These are phyloP conservation scores for Eupeodes luniger DNA, from an alignment of 2,888 invertebrate genomes.

Conservation along the genomic window DNA sequence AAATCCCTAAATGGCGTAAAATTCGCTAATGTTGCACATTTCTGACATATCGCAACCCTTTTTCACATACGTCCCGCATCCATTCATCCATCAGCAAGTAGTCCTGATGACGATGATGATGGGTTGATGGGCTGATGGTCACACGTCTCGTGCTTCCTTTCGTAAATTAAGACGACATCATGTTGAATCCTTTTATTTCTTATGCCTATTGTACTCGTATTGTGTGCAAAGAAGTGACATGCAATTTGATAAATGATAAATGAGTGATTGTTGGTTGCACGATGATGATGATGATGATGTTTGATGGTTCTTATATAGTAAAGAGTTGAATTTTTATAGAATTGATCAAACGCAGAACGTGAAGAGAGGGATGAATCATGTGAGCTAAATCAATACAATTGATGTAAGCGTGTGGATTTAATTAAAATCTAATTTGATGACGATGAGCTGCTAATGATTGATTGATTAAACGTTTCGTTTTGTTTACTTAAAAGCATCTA, in stretches of 20 bases:
- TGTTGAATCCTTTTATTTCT: constrained; percentile 39
- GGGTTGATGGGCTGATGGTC: neutral
- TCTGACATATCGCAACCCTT: constrained; percentile 54
- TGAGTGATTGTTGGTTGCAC: constrained; percentile 35
- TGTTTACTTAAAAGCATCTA: neutral
- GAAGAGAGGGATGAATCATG: constrained; percentile 37
- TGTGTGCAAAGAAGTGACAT: constrained; percentile 43
- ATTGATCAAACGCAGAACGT: constrained; percentile 41
- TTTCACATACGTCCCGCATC: constrained; percentile 22
- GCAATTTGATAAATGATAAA: constrained; percentile 62
- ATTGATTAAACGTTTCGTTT: constrained; percentile 25
- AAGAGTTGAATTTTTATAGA: constrained; percentile 1
- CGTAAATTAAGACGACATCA: constrained; percentile 59
- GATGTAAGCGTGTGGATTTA: constrained; percentile 60
- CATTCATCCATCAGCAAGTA: neutral
- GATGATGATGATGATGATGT: constrained; percentile 61
- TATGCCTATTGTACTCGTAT: constrained; percentile 32
- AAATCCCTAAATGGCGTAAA: constrained; percentile 65
- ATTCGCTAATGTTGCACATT: constrained; percentile 60
- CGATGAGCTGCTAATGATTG: constrained; percentile 43
- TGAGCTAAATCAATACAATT: constrained; percentile 58
- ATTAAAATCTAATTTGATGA: constrained; percentile 62
- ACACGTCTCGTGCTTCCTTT: constrained; percentile 18
- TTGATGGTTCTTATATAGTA: neutral
- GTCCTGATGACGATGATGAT: no score